phyloP scores from a whole-genome alignment of 35 echinoderm and acorn worm species.

The Amphiura filiformis region DNA sequence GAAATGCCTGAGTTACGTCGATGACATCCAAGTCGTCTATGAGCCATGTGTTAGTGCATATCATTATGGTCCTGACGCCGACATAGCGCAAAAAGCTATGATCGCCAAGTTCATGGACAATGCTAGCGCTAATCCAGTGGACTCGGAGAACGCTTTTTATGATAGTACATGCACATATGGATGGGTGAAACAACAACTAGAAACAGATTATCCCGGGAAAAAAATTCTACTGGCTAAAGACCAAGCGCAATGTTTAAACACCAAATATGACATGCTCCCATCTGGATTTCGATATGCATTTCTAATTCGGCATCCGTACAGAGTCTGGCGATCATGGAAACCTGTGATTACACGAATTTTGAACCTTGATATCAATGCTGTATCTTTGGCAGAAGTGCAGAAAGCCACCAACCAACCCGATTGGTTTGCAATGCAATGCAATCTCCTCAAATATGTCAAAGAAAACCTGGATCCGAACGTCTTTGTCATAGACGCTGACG shows the following conservation, averaged over 20 bases:
- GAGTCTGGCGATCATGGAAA: slow-evolving; percentile 42
- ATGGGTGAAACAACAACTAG: not conserved
- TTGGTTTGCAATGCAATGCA: not conserved
- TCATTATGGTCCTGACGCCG: no score
- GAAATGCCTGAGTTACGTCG: no score
- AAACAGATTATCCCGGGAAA: slow-evolving; percentile 13
- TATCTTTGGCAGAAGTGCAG: not conserved
- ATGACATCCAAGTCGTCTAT: no score
- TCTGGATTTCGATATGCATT: slow-evolving; percentile 43
- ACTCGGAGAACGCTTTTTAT: no score
- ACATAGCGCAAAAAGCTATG: no score
- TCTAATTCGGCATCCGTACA: slow-evolving; percentile 46
- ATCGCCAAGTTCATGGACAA: no score
- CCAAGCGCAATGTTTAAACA: slow-evolving; percentile 18
- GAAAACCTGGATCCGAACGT: not conserved
- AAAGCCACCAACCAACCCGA: not conserved
- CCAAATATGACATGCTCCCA: slow-evolving; percentile 32
- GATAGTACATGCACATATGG: not conserved
- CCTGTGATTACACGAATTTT: not conserved
- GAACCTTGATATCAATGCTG: not conserved
- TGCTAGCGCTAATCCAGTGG: no score
- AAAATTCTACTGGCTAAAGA: slow-evolving; percentile 62
- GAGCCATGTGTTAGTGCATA: no score
- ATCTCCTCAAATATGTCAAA: slow-evolving; percentile 3
- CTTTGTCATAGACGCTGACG: not conserved